Evolutionary conservation across 53 echinoderm and acorn worm species (phyloP).

Genomic region (Echinometra lucunter): DNA sequence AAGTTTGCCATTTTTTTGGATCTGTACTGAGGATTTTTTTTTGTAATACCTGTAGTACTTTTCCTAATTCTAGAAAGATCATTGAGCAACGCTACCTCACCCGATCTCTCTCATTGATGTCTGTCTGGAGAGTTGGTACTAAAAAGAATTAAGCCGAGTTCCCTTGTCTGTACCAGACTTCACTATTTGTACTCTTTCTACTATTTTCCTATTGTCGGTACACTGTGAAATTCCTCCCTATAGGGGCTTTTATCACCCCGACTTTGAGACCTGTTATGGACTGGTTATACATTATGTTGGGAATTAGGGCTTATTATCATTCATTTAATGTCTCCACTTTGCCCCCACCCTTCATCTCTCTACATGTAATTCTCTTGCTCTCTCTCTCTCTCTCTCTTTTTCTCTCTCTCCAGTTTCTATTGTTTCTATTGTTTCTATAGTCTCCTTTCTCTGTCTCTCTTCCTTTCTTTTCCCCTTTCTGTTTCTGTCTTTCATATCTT

Average conservation of each 20-base stretch:
- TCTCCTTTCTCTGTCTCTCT: not conserved
- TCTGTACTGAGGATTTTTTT: too few species aligned
- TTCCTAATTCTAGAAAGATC: not conserved
- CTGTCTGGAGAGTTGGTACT: conserved; percentile 45
- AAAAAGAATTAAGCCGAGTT: conserved; percentile 28
- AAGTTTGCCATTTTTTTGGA: not conserved
- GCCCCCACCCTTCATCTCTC: not conserved
- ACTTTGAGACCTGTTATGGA: not conserved
- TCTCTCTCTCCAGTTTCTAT: not conserved
- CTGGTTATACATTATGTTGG: conserved; percentile 21
- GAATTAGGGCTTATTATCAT: conserved; percentile 48
- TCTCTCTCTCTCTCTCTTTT: not conserved
- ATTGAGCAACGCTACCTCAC: not conserved
- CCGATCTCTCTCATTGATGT: not conserved
- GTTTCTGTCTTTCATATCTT: not conserved
- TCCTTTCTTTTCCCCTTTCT: not conserved
- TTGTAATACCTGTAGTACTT: not conserved
- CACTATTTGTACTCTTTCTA: conserved; percentile 46
- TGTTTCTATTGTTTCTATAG: not conserved
- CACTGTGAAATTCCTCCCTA: conserved; percentile 64
- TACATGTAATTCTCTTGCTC: too few species aligned
- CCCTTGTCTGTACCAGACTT: conserved; percentile 41
- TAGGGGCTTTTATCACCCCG: conserved; percentile 23
- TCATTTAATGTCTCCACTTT: not conserved
- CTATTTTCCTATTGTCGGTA: conserved; percentile 67